phyloP scores from a whole-genome alignment of 2,113 vertebrate species.

The Callorhinus ursinus region DNA sequence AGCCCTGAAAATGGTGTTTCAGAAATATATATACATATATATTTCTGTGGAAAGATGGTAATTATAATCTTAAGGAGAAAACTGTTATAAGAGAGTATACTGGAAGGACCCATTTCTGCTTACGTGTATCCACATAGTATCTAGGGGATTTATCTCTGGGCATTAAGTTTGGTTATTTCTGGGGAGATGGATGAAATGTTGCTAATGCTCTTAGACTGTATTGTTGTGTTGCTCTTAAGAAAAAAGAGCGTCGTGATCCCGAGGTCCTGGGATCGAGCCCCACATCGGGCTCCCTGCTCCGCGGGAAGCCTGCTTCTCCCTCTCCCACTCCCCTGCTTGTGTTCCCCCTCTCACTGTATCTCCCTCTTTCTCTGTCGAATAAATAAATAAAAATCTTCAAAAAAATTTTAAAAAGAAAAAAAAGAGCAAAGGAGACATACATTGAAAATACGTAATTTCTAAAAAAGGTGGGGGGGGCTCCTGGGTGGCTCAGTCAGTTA shows the following conservation, averaged over 20 bases:
- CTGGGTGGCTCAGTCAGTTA: too few relatives aligned
- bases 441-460: fast-evolving
- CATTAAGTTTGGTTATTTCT: neutral
- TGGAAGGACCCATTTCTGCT: neutral
- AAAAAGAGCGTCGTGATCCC: neutral
- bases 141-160: neutral
- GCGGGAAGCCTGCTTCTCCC: too few relatives aligned
- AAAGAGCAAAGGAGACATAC: neutral
- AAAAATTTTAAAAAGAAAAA: too few relatives aligned
- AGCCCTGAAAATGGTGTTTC: neutral
- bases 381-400: too few relatives aligned
- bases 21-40: neutral
- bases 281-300: too few relatives aligned
- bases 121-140: fast-evolving
- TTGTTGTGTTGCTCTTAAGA: neutral
- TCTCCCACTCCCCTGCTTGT: too few relatives aligned
- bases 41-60: neutral
- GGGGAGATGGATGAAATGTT: too few relatives aligned
- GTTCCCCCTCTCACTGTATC: too few relatives aligned
- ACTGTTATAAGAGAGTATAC: neutral
- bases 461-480: too few relatives aligned
- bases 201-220: fast-evolving
- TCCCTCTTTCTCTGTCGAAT: too few relatives aligned
- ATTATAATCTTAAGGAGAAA: neutral
- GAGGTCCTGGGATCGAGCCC: too few relatives aligned